phyloP scores from a whole-genome alignment of 2,797 vertebrate species.

The Morelia viridis region DNA sequence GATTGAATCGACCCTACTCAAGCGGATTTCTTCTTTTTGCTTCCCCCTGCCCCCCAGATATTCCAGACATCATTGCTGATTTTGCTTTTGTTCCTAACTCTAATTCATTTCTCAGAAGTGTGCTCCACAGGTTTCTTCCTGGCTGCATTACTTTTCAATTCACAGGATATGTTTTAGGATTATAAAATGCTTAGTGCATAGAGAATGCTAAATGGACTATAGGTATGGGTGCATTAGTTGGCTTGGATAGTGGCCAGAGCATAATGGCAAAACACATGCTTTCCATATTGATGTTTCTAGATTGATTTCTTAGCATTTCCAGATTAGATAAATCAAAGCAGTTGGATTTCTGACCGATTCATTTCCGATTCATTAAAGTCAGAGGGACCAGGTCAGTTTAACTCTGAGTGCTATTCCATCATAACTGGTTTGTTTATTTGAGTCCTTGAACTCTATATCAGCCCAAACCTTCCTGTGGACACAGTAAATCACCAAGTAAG shows the following conservation, averaged over 20 bases:
- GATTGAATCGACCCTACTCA: slow-evolving; percentile 37
- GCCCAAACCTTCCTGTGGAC: not conserved
- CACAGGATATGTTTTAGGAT: not conserved
- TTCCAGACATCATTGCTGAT: not conserved
- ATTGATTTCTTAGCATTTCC: not conserved
- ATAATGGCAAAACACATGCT: not conserved
- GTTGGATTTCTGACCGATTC: not conserved
- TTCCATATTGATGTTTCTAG: not conserved
- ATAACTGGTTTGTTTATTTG: not conserved
- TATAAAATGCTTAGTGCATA: not conserved
- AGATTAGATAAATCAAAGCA: not conserved
- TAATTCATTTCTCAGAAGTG: slow-evolving; percentile 22
- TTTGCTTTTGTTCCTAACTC: slow-evolving; percentile 22
- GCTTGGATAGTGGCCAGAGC: not conserved
- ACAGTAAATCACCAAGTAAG: not conserved
- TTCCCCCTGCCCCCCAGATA: slow-evolving; percentile 7
- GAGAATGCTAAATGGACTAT: slow-evolving; percentile 9
- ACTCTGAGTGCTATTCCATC: not conserved
- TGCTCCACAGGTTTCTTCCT: not conserved
- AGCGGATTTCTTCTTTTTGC: slow-evolving; percentile 1
- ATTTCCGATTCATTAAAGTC: not conserved
- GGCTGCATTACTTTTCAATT: not conserved
- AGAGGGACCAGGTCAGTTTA: not conserved
- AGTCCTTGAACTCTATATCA: not conserved
- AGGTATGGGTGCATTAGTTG: not conserved